These are phyloP conservation scores for Nixonia krombeini DNA, from an alignment of 1,140 invertebrate genomes.

Conservation along the genomic window DNA sequence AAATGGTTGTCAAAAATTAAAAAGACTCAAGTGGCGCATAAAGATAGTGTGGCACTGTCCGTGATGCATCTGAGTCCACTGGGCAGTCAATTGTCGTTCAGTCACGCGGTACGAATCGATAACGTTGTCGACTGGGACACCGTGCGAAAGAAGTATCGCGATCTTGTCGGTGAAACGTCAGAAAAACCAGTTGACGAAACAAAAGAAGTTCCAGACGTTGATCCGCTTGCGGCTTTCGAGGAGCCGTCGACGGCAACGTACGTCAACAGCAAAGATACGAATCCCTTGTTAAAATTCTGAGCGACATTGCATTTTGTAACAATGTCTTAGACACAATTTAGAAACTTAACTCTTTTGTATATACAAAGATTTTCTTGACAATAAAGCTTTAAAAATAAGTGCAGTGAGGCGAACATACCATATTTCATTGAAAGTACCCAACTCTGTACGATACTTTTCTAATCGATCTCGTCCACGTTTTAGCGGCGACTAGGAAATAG, in stretches of 20 bases:
- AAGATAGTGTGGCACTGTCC: constrained; percentile 83
- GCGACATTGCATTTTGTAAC: neutral
- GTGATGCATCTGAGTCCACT: constrained; percentile 84
- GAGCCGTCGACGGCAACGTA: constrained; percentile 45
- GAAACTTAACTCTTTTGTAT: constrained; percentile 9
- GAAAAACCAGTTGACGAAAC: constrained; percentile 73
- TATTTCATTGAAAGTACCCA: constrained; percentile 12
- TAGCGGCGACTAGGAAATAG: constrained; percentile 54
- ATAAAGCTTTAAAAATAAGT: constrained; percentile 27
- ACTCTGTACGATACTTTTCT: constrained; percentile 27
- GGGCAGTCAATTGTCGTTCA: constrained; percentile 87
- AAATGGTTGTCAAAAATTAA: constrained; percentile 90
- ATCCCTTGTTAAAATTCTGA: constrained; percentile 42
- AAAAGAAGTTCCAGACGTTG: constrained; percentile 58
- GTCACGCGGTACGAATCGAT: constrained; percentile 82
- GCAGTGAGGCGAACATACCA: constrained; percentile 4
- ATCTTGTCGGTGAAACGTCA: constrained; percentile 79
- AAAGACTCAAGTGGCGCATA: constrained; percentile 82
- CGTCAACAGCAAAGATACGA: constrained; percentile 42
- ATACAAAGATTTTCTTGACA: constrained; percentile 42
- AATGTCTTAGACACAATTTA: neutral
- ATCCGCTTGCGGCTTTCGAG: constrained; percentile 42
- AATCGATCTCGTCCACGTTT: constrained; percentile 51
- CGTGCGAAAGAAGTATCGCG: constrained; percentile 91
- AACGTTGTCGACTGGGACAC: constrained; percentile 93